Base-by-base conservation (phyloP, 2,113 vertebrate species). In the Saccopteryx bilineata region DNA sequence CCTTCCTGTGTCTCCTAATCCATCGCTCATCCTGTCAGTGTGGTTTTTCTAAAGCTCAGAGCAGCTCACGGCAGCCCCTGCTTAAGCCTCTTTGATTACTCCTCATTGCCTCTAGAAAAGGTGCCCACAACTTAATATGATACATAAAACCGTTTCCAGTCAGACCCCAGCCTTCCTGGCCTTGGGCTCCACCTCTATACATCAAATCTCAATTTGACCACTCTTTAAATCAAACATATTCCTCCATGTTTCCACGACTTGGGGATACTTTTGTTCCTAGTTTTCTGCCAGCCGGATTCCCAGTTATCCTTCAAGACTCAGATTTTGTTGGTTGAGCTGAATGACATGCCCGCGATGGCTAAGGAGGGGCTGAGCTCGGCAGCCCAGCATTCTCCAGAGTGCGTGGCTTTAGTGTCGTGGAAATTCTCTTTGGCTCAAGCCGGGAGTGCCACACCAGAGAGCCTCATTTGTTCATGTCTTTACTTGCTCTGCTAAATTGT, bases 401-500 rank as follows among this genome's bases (percentile, higher is more conserved):
- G 3, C 7, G 0, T 21, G 21, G 46, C 80, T 81, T 31, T 33
- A 10, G 33, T 81, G 23, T 33, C 39, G 0, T 66, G 28, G 11
- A 76, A 50, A 9, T 68, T 91, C 50, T 95, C 91, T 90, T 75
- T 50, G 85, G 58, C 83, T 96, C 33, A 14, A 95, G 28, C 54
- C 39, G 3, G 2, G 56, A 91, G 54, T 4, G 48, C 79, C 89
- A 97, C 95, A 85, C 1, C 76, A 88, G 91, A 93, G 68, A 95
- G 46, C 80, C 84, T 15, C 18, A 91, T 56, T 58, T 79, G 66
- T 87, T 79, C 92, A 23, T 90, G 86, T n/a, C 72, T 95, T 61
- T 21, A 31, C 94, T 96, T n/a, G 4, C 92, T 97, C 94, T 78
- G 75, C 95, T 94, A 89, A 96, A 93, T 96, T 78, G 91, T 95